phyloP scores from a whole-genome alignment of 2,797 vertebrate species.

The Smutsia gigantea region DNA sequence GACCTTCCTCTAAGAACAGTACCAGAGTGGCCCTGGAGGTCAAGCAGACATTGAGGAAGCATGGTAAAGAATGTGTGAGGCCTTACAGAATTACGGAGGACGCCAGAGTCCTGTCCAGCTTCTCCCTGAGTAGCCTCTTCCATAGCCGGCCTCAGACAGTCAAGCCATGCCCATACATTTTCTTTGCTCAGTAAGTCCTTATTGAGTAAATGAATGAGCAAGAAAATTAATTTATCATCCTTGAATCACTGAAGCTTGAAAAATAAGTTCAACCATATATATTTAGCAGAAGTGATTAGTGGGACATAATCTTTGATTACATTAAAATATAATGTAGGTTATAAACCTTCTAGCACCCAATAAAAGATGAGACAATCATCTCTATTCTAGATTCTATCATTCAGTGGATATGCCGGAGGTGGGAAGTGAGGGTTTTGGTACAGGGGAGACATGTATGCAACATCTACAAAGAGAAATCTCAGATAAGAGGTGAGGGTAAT shows the following conservation, averaged over 20 bases:
- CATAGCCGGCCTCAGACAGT: not conserved
- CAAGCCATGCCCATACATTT: not conserved
- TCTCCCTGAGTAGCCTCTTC: not conserved
- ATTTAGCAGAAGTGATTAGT: not conserved
- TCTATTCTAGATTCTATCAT: not conserved
- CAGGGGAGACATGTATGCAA: not conserved
- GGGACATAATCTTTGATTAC: not conserved
- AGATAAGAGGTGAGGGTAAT: not conserved
- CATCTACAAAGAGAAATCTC: not conserved
- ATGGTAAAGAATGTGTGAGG: not conserved
- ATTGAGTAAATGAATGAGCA: not conserved
- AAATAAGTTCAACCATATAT: not conserved
- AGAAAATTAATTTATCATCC: not conserved
- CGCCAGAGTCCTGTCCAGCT: not conserved
- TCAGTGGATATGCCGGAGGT: not conserved
- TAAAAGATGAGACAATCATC: not conserved
- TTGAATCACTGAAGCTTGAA: not conserved
- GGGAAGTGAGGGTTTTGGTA: not conserved
- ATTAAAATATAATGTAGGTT: not conserved
- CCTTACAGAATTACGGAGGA: not conserved
- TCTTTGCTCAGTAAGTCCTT: not conserved
- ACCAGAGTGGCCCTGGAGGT: not conserved
- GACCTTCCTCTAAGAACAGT: not conserved
- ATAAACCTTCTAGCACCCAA: not conserved
- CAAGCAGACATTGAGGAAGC: not conserved